Conservation (phyloP, 2,797 vertebrate genomes). For the Acanthornis magna region DNA sequence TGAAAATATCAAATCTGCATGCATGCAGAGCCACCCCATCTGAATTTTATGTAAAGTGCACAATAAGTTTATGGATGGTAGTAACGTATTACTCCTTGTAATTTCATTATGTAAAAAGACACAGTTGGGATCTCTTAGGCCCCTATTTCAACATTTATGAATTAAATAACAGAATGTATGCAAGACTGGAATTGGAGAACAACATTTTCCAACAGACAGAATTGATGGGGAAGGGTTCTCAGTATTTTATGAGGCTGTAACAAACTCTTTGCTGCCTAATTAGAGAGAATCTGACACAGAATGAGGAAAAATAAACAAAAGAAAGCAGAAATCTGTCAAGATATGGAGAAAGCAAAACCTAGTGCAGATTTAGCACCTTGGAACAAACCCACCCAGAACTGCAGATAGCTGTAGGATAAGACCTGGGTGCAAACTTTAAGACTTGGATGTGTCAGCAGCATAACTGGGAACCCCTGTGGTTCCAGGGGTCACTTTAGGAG, state of each 20-base stretch:
- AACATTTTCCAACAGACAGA: background rate
- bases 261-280: background rate
- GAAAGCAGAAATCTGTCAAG: background rate
- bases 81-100: conserved; percentile 75
- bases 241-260: background rate
- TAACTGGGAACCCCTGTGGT: background rate
- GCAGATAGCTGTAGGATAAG: background rate
- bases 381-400: background rate
- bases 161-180: conserved; percentile 65
- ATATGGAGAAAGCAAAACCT: background rate
- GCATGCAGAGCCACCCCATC: conserved; percentile 76
- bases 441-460: background rate
- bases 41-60: conserved; percentile 83
- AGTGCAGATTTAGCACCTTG: background rate
- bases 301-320: accelerated
- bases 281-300: background rate
- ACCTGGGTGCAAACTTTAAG: background rate
- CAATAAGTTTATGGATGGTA: conserved; percentile 77
- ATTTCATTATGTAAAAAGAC: conserved; percentile 87
- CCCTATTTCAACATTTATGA: background rate
- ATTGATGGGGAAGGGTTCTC: background rate
- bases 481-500: background rate
- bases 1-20: conserved; percentile 82
- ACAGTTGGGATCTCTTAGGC: conserved; percentile 27
- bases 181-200: conserved; percentile 58